Evolutionary conservation across 2,797 vertebrate species (phyloP).

Genomic region (Sebastes minor): DNA sequence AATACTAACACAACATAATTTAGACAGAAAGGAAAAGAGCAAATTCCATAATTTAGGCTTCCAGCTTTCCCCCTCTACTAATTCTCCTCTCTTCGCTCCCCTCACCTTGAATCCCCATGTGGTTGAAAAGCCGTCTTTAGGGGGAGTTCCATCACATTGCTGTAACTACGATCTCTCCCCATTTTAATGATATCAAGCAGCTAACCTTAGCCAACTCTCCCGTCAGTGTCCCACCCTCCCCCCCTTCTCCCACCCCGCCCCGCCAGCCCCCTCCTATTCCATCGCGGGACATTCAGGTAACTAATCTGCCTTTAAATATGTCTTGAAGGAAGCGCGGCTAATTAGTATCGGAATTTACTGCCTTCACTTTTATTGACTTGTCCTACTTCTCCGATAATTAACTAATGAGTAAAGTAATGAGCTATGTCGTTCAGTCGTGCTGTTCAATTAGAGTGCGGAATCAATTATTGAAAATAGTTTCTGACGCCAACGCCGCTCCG

Average conservation of each 20-base stretch:
- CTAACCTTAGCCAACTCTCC: slow-evolving; percentile 80
- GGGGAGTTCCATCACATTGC: slow-evolving; percentile 52
- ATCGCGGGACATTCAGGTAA: slow-evolving; percentile 95
- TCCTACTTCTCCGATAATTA: slow-evolving; percentile 99
- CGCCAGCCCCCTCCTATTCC: slow-evolving; percentile 85
- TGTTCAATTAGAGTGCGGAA: slow-evolving; percentile 99
- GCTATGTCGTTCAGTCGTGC: slow-evolving; percentile 99
- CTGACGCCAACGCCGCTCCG: slow-evolving; percentile 83
- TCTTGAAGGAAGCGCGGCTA: slow-evolving; percentile 99
- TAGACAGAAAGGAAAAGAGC: not conserved
- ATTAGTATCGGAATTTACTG: slow-evolving; percentile 99
- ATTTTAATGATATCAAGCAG: slow-evolving; percentile 74
- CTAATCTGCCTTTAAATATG: slow-evolving; percentile 99
- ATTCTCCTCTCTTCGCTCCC: not conserved
- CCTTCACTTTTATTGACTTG: slow-evolving; percentile 99
- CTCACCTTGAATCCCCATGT: slow-evolving; percentile 25
- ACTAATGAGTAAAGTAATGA: slow-evolving; percentile 99
- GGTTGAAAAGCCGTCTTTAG: slow-evolving; percentile 16
- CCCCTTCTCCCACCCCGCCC: slow-evolving; percentile 56
- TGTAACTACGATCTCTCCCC: slow-evolving; percentile 69
- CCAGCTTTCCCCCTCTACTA: not conserved
- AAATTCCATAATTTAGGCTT: not conserved
- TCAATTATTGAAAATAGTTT: slow-evolving; percentile 99
- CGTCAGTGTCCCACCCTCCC: slow-evolving; percentile 63
- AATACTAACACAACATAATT: not conserved